Base-by-base conservation (phyloP, 2,888 invertebrate species). In the Tenthredo notha region DNA sequence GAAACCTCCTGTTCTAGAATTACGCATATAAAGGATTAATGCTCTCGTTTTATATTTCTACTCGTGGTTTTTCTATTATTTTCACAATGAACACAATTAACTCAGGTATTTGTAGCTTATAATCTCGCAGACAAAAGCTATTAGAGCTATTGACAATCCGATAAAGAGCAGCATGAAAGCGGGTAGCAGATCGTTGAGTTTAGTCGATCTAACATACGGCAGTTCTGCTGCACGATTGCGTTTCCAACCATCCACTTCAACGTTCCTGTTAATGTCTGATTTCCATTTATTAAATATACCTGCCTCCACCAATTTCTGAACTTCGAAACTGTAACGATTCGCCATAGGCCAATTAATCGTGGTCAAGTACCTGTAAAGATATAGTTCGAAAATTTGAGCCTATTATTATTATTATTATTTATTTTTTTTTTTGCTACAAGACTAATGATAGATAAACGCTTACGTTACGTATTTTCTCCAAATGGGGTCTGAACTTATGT, bases 341-440 rank as follows among this genome's bases (percentile, higher is more conserved):
- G 10, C 18, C 84, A 84, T 40, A 37, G 50, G 84, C 84, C 84
- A 84, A 70, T 84, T n/a, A 9, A 54, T 18, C 18, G n/a, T 72
- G 0, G 37, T 21, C 0, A 50, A 10, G 54, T 15, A 43, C 7
- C 84, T 84, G 10, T 0, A 50, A 72, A 18, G 5, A 29, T 7
- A 21, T 40, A 25, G 10, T 43, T 43, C 40, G 40, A 43, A 50
- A 50, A 50, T 50, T 15, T 50, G 50, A 50, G 18, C 18, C 50
- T 18, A 50, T 50, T 33, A n/a, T n/a, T n/a, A n/a, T n/a, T n/a
- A n/a, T n/a, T n/a, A n/a, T n/a, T n/a, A n/a, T n/a, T 33, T 33
- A 33, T 33, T 50, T 3, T 47, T 18, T 4, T 4, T 15, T 50
- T 18, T 18, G 15, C 47, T 47, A 10, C 2, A 15, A 12, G 3